Conservation (phyloP, 2,888 invertebrate species). For the Phortica okadai region DNA sequence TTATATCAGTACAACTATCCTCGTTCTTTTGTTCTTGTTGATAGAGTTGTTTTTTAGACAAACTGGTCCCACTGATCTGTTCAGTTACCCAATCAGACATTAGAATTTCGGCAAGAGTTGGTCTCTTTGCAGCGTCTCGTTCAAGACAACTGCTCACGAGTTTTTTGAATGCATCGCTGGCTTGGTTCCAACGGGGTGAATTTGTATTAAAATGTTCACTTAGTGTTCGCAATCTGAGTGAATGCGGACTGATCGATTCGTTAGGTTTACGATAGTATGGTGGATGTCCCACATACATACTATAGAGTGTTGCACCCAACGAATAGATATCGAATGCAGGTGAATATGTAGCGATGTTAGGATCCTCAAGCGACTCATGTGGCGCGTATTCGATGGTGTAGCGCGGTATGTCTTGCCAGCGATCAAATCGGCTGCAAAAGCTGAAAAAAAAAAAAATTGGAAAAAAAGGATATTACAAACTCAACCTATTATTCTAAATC, state of each 20-base stretch:
- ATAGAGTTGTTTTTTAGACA: too few relatives aligned
- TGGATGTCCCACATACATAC: slow-evolving; percentile 87
- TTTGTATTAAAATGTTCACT: slow-evolving; percentile 65
- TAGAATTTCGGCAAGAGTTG: slow-evolving; percentile 67
- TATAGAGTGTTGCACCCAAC: slow-evolving; percentile 90
- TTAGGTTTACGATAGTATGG: slow-evolving; percentile 81
- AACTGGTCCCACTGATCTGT: background rate
- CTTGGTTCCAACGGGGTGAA: slow-evolving; percentile 62
- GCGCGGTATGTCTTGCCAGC: slow-evolving; percentile 83
- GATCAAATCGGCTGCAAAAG: slow-evolving; percentile 56
- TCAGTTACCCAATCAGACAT: slow-evolving; percentile 76
- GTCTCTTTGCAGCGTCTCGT: slow-evolving; percentile 61
- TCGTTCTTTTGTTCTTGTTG: too few relatives aligned
- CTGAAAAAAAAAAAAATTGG: slow-evolving; percentile 46
- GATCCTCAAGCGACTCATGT: slow-evolving; percentile 87
- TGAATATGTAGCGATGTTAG: slow-evolving; percentile 81
- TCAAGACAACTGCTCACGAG: slow-evolving; percentile 66
- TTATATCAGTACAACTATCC: too few relatives aligned
- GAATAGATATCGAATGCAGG: slow-evolving; percentile 98
- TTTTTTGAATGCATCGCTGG: slow-evolving; percentile 59
- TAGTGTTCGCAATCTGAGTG: slow-evolving; percentile 64
- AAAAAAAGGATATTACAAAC: background rate
- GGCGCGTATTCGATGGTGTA: slow-evolving; percentile 94
- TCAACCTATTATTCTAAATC: background rate
- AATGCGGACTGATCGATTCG: slow-evolving; percentile 49